Conservation (phyloP, 2,888 invertebrate species). For the Synanthedon tipuliformis region DNA sequence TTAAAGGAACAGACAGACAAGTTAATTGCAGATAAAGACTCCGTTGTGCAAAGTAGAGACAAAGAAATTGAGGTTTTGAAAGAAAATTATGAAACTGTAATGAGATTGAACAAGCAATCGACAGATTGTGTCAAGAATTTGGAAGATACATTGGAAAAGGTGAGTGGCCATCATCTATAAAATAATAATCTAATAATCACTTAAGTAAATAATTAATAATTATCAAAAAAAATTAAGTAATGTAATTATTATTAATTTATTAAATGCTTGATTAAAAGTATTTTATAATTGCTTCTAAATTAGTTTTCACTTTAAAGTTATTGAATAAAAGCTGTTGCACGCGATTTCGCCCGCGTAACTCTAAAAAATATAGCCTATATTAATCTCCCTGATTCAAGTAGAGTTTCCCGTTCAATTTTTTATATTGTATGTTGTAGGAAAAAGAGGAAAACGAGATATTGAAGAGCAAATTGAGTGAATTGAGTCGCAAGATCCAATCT, state of each 20-base stretch:
- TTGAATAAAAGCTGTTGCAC: too few relatives aligned
- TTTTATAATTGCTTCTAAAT: too few relatives aligned
- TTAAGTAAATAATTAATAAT: not conserved
- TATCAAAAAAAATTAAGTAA: too few relatives aligned
- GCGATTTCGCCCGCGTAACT: too few relatives aligned
- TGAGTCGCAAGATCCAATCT: conserved; percentile 28
- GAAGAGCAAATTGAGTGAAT: conserved; percentile 24
- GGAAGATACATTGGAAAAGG: conserved; percentile 68
- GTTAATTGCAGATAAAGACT: conserved; percentile 22
- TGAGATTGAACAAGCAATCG: conserved; percentile 67
- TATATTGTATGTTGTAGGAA: conserved; percentile 28
- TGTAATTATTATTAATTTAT: too few relatives aligned
- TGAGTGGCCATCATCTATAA: conserved; percentile 16
- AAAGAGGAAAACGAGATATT: conserved; percentile 37
- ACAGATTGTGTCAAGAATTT: conserved; percentile 72
- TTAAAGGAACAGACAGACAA: conserved; percentile 47
- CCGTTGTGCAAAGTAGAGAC: conserved; percentile 33
- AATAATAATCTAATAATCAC: not conserved
- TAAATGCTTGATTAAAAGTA: too few relatives aligned
- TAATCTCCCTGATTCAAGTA: too few relatives aligned
- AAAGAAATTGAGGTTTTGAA: conserved; percentile 53
- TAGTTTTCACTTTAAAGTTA: too few relatives aligned
- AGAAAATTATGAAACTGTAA: conserved; percentile 59
- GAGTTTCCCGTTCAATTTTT: too few relatives aligned
- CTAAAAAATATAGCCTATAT: too few relatives aligned